Evolutionary conservation across 2,797 vertebrate species (phyloP), one percentile per base, ranked within the genome.

Genomic region (Poeciliopsis presidionis): DNA sequence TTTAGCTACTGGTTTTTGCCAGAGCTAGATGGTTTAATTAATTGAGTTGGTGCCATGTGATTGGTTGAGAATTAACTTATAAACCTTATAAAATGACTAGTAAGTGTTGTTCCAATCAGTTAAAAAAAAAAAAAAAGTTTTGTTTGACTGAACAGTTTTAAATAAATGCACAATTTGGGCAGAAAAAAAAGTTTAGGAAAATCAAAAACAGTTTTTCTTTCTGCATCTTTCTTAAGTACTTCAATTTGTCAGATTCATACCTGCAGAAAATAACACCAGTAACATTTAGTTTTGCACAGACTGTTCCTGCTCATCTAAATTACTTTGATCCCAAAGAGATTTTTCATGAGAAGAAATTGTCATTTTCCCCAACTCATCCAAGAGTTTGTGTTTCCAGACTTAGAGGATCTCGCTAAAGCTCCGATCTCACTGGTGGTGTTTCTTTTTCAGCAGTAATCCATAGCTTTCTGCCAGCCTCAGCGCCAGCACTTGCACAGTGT

Each of bases 401-500:
- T 77, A 82, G 33, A 53, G 78, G 75, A 82, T 88, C 82, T 74
- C 67, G 65, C 74, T 81, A 47, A 74, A 84, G 76, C 73, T 82
- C 45, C 65, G 2, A 79, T 80, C 76, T 80, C 33, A 25, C 73
- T 30, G 77, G 84, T 51, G 73, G 67, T 53, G 85, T 86, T 85
- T 80, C 63, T 81, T 75, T 87, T 84, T 77, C 74, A 39, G 20
- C 72, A 11, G 3, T 87, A 84, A 91, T 83, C 86, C 45, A 4
- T 59, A 43, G 85, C 81, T 75, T 76, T 72, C 76, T 67, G 22
- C 83, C 83, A 76, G 87, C 74, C 79, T 80, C 53, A 1, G 82
- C 67, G 87, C 89, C 87, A 89, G 76, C 79, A 69, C 79, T 87
- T 61, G 82, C 86, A 33, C 73, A 9, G 65, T 51, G 61, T 80